Percentiles rank a stretch among this genome's conserved stretches.
Conservation (phyloP, 2,888 invertebrate species). For the Esperia sulphurella region DNA sequence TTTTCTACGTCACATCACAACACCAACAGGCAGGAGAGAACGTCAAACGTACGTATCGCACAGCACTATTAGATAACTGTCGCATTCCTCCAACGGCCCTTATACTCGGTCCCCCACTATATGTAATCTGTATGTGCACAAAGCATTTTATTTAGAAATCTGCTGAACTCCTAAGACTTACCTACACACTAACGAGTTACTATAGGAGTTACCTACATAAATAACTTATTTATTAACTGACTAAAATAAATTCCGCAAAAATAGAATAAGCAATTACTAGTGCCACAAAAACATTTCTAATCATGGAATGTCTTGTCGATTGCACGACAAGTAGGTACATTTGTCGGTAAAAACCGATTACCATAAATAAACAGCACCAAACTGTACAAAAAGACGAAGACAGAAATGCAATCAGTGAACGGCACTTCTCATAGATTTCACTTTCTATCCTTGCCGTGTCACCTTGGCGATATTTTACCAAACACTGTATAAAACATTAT, state of each 20-base stretch:
- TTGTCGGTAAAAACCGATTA: slow-evolving; percentile 9
- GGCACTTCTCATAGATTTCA: slow-evolving; percentile 58
- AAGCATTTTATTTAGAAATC: too few relatives aligned
- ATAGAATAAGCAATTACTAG: not conserved
- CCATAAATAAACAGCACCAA: slow-evolving; percentile 13
- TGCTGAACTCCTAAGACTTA: too few relatives aligned
- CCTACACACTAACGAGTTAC: too few relatives aligned
- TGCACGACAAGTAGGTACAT: not conserved
- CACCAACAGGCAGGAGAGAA: too few relatives aligned
- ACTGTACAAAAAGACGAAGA: slow-evolving; percentile 17
- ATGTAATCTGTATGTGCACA: too few relatives aligned
- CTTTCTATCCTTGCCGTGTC: slow-evolving; percentile 61
- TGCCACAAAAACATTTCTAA: not conserved
- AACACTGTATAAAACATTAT: not conserved
- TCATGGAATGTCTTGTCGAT: not conserved
- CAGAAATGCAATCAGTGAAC: slow-evolving; percentile 50
- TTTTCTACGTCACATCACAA: too few relatives aligned
- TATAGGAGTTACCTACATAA: too few relatives aligned
- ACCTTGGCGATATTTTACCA: slow-evolving; percentile 32
- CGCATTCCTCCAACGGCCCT: too few relatives aligned
- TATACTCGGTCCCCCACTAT: too few relatives aligned
- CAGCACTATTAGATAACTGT: too few relatives aligned
- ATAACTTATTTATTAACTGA: not conserved
- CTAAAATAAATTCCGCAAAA: slow-evolving; percentile 11
- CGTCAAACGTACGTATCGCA: too few relatives aligned